These are phyloP conservation scores for Labia minor DNA, from an alignment of 2,888 invertebrate species.

Conservation along the genomic window DNA sequence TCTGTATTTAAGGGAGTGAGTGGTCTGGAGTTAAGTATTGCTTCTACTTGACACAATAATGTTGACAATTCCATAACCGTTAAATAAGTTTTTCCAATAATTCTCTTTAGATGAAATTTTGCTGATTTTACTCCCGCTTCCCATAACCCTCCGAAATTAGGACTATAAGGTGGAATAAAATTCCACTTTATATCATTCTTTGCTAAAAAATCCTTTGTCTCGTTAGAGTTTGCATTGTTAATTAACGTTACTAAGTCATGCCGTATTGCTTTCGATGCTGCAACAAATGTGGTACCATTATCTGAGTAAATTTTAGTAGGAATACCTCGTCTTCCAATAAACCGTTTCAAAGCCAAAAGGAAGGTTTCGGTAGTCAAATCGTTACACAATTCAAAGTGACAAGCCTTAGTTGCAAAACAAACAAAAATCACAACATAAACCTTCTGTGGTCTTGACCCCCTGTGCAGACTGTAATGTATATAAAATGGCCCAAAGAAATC, in stretches of 20 bases:
- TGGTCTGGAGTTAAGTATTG: slow-evolving; percentile 26
- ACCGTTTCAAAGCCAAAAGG: slow-evolving; percentile 27
- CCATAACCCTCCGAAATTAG: too few species aligned
- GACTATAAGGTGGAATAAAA: too few species aligned
- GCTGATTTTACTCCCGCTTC: too few species aligned
- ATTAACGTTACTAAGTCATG: too few species aligned
- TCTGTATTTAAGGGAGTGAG: too few species aligned
- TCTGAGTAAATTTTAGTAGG: slow-evolving; percentile 30
- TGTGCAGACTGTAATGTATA: neutral
- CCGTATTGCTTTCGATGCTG: too few species aligned
- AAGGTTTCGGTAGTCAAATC: slow-evolving; percentile 18
- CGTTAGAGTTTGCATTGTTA: slow-evolving; percentile 14
- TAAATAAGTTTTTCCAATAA: slow-evolving; percentile 21
- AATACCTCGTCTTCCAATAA: slow-evolving; percentile 29
- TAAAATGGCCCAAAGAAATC: neutral
- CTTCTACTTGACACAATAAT: slow-evolving; percentile 26
- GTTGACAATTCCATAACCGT: slow-evolving; percentile 25
- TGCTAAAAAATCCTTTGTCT: neutral
- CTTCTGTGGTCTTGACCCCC: neutral
- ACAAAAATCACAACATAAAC: slow-evolving; percentile 23
- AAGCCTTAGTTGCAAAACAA: slow-evolving; percentile 27
- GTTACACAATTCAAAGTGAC: slow-evolving; percentile 25
- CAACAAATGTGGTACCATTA: too few species aligned
- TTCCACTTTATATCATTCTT: slow-evolving; percentile 27
- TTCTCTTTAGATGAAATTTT: slow-evolving; percentile 26